Percentiles rank a stretch among this genome's conserved stretches.
These are phyloP conservation scores for Catagonus wagneri DNA, from an alignment of 2,113 vertebrate genomes.

Conservation along the genomic window DNA sequence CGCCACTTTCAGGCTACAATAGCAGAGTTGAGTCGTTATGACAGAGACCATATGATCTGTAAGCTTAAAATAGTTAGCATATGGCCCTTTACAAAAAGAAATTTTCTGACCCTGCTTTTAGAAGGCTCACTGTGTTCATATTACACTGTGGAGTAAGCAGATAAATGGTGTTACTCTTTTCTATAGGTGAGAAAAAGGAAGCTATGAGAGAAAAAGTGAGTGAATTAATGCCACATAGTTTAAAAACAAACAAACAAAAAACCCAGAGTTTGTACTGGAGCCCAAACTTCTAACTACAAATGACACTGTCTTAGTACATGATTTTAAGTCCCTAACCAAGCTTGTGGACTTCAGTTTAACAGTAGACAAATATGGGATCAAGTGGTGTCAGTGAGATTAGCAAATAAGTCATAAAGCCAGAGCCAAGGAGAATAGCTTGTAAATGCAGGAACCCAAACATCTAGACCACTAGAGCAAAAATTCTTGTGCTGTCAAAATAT, in stretches of 20 bases:
- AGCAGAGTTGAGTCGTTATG: background rate
- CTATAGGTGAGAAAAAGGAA: background rate
- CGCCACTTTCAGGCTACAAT: background rate
- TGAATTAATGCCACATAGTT: background rate
- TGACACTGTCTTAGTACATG: background rate
- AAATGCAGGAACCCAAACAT: background rate
- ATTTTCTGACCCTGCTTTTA: background rate
- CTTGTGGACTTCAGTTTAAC: background rate
- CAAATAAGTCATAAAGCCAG: background rate
- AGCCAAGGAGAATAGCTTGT: background rate
- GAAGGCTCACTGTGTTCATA: background rate
- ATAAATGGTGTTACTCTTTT: background rate
- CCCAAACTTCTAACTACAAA: background rate
- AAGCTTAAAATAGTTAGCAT: background rate
- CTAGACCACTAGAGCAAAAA: background rate
- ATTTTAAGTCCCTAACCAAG: background rate
- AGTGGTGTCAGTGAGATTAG: background rate
- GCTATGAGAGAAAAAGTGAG: background rate
- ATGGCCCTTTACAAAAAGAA: background rate
- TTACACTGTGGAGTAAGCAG: background rate
- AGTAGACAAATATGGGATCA: background rate
- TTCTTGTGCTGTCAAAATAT: background rate
- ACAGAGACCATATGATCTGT: background rate
- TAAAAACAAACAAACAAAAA: background rate
- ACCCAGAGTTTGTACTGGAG: background rate